Evolutionary conservation across 2,888 invertebrate species (phyloP).

Genomic region (Tromatobia lineatoria): DNA sequence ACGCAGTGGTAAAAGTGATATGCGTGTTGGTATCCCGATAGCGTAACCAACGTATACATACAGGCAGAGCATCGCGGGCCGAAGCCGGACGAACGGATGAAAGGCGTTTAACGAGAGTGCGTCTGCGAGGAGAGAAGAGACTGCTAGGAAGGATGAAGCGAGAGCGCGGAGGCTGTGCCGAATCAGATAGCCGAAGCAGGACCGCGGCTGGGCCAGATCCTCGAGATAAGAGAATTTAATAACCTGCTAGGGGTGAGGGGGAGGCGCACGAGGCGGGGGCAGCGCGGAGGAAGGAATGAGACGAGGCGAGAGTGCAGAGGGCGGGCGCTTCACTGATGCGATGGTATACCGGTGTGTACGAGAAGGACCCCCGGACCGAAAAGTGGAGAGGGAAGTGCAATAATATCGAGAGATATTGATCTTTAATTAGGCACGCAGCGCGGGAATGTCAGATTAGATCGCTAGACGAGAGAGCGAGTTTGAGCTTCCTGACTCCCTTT

Average conservation of each 20-base stretch:
- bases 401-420: slow-evolving; percentile 85
- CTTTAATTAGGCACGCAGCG: slow-evolving; percentile 86
- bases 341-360: slow-evolving; percentile 5
- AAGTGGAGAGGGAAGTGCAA: slow-evolving; percentile 79
- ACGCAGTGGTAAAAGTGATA: slow-evolving; percentile 11
- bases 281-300: slow-evolving; percentile 57
- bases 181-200: slow-evolving; percentile 81
- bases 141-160: slow-evolving; percentile 78
- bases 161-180: slow-evolving; percentile 79
- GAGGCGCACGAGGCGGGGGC: slow-evolving; percentile 42
- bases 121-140: slow-evolving; percentile 57
- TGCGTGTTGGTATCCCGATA: slow-evolving; percentile 21
- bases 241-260: slow-evolving; percentile 80
- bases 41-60: slow-evolving; percentile 20
- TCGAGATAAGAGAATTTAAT: slow-evolving; percentile 84
- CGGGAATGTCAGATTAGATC: slow-evolving; percentile 84
- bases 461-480: slow-evolving; percentile 77
- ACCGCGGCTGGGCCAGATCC: slow-evolving; percentile 82
- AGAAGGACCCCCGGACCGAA: slow-evolving; percentile 62
- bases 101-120: slow-evolving; percentile 22
- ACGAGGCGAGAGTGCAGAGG: slow-evolving; percentile 36
- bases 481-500: slow-evolving; percentile 63
- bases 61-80: slow-evolving; percentile 32
- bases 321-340: slow-evolving; percentile 43
- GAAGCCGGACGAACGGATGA: slow-evolving; percentile 31